Evolutionary conservation across 2,113 vertebrate species (phyloP), one percentile per base, ranked within the genome.

Genomic region (Hippocampus abdominalis): DNA sequence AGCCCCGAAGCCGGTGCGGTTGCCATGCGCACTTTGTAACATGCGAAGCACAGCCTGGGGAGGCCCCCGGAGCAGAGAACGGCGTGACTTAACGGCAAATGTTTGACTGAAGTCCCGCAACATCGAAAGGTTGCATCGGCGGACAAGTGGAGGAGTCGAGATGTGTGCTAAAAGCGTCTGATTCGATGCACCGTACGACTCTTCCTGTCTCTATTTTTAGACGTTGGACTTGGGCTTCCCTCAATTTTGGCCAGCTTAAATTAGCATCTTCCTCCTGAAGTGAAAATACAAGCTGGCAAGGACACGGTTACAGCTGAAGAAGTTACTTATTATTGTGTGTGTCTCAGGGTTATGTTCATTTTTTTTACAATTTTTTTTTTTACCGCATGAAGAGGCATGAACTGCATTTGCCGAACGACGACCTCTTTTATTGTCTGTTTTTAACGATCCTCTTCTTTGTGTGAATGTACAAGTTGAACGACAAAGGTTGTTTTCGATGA

Each of bases 211-310:
- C 69, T 88, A 18, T 89, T 89, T 88, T 86, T 85, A 85, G 81
- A 74, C 15, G 46, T 81, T 83, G 85, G 77, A 84, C 57, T 88
- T 68, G 60, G 79, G 80, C 76, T 84, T 89, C 81, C 89, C 86
- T 89, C 82, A 89, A 84, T 84, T 90, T 88, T 86, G 81, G 84
- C 70, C 72, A 87, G 72, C 88, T 90, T 64, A 87, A 88, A 89
- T 89, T 75, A 88, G 78, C 23, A 72, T 86, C 76, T 74, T 87
- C 71, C 72, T 88, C 83, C 82, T 77, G n/a, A 59, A 73, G 75
- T 83, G 68, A 80, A 85, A 86, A 81, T 57, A 86, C 63, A 68
- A 64, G 25, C 64, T 85, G 9, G 21, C 69, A 57, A 68, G 57
- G 72, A 36, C 40, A 64, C 73, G 61, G 21, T 84, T 49, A 54